Evolutionary conservation across 2,113 vertebrate species (phyloP).

Genomic region (Pholis gunnellus): DNA sequence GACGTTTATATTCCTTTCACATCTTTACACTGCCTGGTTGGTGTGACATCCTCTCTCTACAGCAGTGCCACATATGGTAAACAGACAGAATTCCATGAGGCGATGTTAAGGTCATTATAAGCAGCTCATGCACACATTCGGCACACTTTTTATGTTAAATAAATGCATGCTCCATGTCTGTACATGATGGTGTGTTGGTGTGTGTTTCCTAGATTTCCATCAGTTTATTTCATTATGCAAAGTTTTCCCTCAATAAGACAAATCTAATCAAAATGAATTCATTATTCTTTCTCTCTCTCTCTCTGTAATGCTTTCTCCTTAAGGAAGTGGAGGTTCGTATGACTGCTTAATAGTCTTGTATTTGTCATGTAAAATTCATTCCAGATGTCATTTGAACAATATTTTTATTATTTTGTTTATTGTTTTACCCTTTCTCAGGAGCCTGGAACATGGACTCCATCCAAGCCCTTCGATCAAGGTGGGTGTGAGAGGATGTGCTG

Average conservation of each 20-base stretch:
- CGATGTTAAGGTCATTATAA: neutral
- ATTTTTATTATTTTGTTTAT: constrained; percentile 17
- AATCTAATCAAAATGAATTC: constrained; percentile 44
- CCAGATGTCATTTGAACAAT: neutral
- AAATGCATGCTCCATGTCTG: constrained; percentile 29
- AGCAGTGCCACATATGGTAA: neutral
- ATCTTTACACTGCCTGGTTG: neutral
- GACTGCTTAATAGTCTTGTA: constrained; percentile 12
- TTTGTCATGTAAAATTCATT: constrained; percentile 16
- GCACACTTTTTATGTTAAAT: constrained; percentile 14
- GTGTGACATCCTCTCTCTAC: neutral
- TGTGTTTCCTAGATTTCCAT: constrained; percentile 2
- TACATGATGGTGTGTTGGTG: constrained; percentile 29
- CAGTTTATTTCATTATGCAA: constrained; percentile 8
- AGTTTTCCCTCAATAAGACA: constrained; percentile 12
- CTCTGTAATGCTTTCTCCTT: constrained; percentile 71
- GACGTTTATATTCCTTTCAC: neutral
- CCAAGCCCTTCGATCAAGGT: constrained; percentile 95
- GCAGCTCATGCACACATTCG: neutral
- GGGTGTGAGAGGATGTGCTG: constrained; percentile 49
- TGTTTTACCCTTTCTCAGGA: constrained; percentile 74
- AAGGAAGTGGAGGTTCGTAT: constrained; percentile 87
- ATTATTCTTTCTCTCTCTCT: constrained; percentile 69
- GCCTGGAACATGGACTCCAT: constrained; percentile 91
- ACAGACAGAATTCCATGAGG: neutral